Evolutionary conservation across 2,797 vertebrate species (phyloP).

Genomic region (Balearica regulorum): DNA sequence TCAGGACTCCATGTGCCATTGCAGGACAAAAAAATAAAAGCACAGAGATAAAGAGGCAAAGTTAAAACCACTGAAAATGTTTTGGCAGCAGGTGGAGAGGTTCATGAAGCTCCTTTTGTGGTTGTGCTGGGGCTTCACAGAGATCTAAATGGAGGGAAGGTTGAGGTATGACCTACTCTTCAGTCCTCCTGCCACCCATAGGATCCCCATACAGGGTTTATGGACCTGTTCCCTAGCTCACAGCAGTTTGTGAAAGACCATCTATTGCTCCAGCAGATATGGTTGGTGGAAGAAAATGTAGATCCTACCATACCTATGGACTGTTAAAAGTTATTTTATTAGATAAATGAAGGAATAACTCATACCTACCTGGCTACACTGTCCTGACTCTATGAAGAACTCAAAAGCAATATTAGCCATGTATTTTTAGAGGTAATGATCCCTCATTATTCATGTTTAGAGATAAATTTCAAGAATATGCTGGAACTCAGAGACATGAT

Average conservation of each 20-base stretch:
- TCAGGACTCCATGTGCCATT: not conserved
- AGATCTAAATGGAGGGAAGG: not conserved
- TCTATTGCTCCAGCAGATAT: not conserved
- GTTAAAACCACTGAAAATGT: not conserved
- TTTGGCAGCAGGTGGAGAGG: not conserved
- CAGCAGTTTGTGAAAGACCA: not conserved
- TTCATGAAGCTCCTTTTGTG: not conserved
- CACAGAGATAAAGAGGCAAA: not conserved
- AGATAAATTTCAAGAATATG: not conserved
- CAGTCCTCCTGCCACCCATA: not conserved
- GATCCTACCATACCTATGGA: not conserved
- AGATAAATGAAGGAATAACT: not conserved
- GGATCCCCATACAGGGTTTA: not conserved
- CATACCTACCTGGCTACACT: not conserved
- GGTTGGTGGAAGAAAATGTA: not conserved
- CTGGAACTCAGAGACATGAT: not conserved
- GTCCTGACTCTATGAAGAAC: not conserved
- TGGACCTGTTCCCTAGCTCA: not conserved
- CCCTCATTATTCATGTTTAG: not conserved
- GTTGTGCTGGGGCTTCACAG: not conserved
- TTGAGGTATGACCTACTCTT: not conserved
- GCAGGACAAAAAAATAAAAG: not conserved
- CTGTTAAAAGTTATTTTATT: not conserved
- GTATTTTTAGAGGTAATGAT: not conserved
- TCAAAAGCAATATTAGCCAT: not conserved